Base-by-base conservation (phyloP, 2,888 invertebrate genomes). In the Hirtodrosophila duncani region DNA sequence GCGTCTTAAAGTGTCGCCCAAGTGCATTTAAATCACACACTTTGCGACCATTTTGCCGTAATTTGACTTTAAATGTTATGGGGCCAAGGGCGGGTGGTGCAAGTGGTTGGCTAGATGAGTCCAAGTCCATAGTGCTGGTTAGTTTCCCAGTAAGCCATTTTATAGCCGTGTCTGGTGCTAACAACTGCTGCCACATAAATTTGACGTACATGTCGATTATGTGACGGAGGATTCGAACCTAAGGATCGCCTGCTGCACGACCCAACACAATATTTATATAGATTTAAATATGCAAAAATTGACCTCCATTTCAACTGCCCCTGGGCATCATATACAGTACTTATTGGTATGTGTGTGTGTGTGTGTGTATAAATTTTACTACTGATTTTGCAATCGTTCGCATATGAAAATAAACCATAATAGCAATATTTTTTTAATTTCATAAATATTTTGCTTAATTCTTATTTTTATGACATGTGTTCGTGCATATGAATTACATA, bases 11-110 rank as follows among this genome's bases (percentile, higher is more conserved):
- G 77, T 81, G 71, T 63, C 79, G 67, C 79, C 66, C 67, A 81
- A 84, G 82, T 77, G 82, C 81, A 77, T 83, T 84, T 83, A 82
- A 82, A 83, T 83, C 79, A 72, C 82, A 84, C 84, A 83, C 84
- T 83, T 82, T 74, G 72, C 74, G 72, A 67, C 83, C 79, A 79
- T 83, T 83, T n/a, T 69, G 70, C 65, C 63, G 77, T 75, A 72
- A 84, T 83, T 84, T 83, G 82, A 71, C 69, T 79, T 75, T 75
- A 80, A 82, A 77, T 81, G 82, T 81, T 81, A 75, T 81, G 81
- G n/a, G n/a, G 60, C 60, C 58, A 44, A 48, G 44, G 38, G 16
- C 17, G 31, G 30, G 27, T n/a, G 11, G 4, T 11, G 11, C n/a
- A 34, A 60, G 39, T 34, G 11, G 55, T 61, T 55, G 62, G 44